Evolutionary conservation across 1,140 invertebrate genomes (phyloP), one percentile per base, ranked within the genome.

Genomic region (Rhopalosiphum padi): DNA sequence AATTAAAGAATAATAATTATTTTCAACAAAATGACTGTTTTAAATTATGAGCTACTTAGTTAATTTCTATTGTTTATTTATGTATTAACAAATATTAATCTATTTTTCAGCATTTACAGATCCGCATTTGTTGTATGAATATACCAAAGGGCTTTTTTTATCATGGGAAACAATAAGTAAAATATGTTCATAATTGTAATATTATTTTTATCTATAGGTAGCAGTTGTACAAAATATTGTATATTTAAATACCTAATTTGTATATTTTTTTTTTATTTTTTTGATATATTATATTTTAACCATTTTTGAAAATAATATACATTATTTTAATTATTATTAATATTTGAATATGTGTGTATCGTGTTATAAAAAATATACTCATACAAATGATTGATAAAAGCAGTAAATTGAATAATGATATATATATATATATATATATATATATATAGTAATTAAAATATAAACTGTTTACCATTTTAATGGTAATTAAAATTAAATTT

Each of bases 121-220:
- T 0, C 90, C 90, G 51, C n/a, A 82, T 23, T n/a, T 51, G 25
- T 18, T 83, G 30, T 83, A 91, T 83, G 46, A 77, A 91, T 35
- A 83, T 51, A 35, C 43, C 7, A 91, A 83, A 4, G 2, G 2
- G 9, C 60, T 83, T 46, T 91, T 35, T 21, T 37, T 91, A n/a
- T 83, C 90, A 83, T 82, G 60, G 77, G 90, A 91, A 91, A 82
- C 90, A 83, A 91, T 91, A 35, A 82, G n/a, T 91, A 91, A 91
- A 83, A 48, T 91, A 82, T 91, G 43, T 51, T 51, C 43, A 35
- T 48, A 82, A 83, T 91, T 68, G 2, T 30, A 90, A 8, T 68
- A 43, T 60, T 43, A 90, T 55, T 53, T 87, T 89, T 35, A 60
- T 90, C 5, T 9, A 88, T 87, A 22, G 46, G 86, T 88, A 88